Evolutionary conservation across 53 echinoderm and acorn worm species (phyloP).

Genomic region (Luidia sarsii): DNA sequence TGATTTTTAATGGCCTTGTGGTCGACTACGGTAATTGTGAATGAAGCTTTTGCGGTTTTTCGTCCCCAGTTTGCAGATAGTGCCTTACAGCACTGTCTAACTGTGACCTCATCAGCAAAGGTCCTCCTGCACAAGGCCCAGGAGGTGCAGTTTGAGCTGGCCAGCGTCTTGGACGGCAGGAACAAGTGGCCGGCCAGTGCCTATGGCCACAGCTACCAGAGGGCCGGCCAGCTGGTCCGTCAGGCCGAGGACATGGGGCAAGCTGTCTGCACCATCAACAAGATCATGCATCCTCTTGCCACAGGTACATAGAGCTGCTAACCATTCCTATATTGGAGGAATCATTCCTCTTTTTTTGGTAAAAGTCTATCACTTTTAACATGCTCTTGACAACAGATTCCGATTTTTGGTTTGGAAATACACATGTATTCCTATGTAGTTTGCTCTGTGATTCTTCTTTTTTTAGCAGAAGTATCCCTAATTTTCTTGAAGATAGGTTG

Average conservation of each 20-base stretch:
- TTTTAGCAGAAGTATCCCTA: no score
- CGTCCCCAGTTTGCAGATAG: constrained; percentile 58
- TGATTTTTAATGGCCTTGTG: not conserved
- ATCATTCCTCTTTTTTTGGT: no score
- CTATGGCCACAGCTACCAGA: constrained; percentile 75
- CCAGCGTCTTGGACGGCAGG: constrained; percentile 66
- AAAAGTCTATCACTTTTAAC: no score
- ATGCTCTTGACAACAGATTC: no score
- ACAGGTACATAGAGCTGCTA: no score
- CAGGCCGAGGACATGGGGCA: constrained; percentile 56
- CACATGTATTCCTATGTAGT: no score
- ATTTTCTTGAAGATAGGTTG: no score
- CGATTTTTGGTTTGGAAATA: no score
- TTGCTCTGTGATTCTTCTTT: no score
- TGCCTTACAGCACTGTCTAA: constrained; percentile 59
- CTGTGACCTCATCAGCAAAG: constrained; percentile 67
- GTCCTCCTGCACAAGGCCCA: constrained; percentile 89
- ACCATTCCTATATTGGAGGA: no score
- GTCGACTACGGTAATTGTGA: no score
- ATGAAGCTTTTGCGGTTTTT: not conserved
- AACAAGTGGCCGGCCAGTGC: constrained; percentile 57
- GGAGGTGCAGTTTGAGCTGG: constrained; percentile 91
- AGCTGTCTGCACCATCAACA: constrained; percentile 21
- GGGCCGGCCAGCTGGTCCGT: constrained; percentile 62
- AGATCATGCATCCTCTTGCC: not conserved